phyloP scores from a whole-genome alignment of 2,888 invertebrate species.

The Ceratothoa steindachneri region DNA sequence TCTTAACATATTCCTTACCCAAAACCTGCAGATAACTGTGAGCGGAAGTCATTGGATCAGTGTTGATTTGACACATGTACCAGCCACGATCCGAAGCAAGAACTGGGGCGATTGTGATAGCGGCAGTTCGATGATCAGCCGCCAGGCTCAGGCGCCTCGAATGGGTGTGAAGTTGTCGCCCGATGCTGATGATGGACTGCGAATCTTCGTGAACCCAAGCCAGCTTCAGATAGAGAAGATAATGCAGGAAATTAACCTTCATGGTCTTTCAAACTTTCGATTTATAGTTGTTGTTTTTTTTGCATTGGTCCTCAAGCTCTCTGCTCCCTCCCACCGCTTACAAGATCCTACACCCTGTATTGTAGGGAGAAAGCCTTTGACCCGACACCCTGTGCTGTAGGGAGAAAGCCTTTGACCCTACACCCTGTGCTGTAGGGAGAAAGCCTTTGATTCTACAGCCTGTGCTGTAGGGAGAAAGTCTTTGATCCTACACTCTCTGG shows the following conservation, averaged over 20 bases:
- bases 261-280: background rate
- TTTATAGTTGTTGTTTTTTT: background rate
- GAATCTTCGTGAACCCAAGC: conserved; percentile 93
- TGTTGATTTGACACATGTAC: conserved; percentile 47
- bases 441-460: too few relatives aligned
- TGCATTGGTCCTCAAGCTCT: background rate
- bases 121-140: conserved; percentile 69
- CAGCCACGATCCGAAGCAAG: conserved; percentile 34
- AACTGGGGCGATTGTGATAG: conserved; percentile 39
- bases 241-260: background rate
- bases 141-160: conserved; percentile 70
- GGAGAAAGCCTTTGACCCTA: too few relatives aligned
- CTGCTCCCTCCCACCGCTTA: too few relatives aligned
- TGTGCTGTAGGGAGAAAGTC: too few relatives aligned
- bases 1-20: too few relatives aligned
- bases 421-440: too few relatives aligned
- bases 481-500: too few relatives aligned
- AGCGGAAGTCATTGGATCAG: conserved; percentile 40
- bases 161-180: conserved; percentile 82
- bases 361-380: too few relatives aligned
- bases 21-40: conserved; percentile 41
- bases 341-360: too few relatives aligned
- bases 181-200: conserved; percentile 87
- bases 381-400: too few relatives aligned
- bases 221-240: conserved; percentile 61